Conservation (phyloP, 2,888 invertebrate species). For the Drosophila buzzatii region DNA sequence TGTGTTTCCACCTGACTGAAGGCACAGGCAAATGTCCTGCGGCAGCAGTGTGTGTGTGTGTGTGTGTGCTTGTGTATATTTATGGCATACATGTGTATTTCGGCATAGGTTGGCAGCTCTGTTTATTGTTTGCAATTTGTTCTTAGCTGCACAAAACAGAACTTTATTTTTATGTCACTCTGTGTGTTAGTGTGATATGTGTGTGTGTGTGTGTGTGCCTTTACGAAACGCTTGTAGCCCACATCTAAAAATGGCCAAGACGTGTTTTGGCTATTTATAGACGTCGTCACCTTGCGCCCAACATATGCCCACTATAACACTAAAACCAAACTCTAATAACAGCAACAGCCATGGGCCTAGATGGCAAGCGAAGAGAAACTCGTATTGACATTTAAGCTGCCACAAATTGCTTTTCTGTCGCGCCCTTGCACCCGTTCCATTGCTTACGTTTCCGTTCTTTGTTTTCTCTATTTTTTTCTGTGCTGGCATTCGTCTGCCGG, state of each 20-base stretch:
- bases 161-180: slow-evolving; percentile 67
- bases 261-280: slow-evolving; percentile 68
- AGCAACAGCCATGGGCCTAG: slow-evolving; percentile 13
- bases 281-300: slow-evolving; percentile 47
- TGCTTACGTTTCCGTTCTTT: slow-evolving; percentile 3
- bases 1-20: slow-evolving; percentile 44
- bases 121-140: slow-evolving; percentile 80
- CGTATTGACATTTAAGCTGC: slow-evolving; percentile 76
- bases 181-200: not conserved
- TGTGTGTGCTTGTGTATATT: slow-evolving; percentile 23
- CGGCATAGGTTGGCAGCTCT: slow-evolving; percentile 39
- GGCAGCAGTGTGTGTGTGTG: slow-evolving; percentile 5
- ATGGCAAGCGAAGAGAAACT: slow-evolving; percentile 9
- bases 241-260: slow-evolving; percentile 66
- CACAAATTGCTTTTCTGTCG: slow-evolving; percentile 72
- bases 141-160: slow-evolving; percentile 73
- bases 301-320: slow-evolving; percentile 47
- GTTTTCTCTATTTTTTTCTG: slow-evolving; percentile 1
- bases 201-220: slow-evolving; percentile 7
- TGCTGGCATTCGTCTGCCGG: slow-evolving; percentile 38
- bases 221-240: slow-evolving; percentile 10
- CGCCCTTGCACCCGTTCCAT: slow-evolving; percentile 13
- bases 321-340: slow-evolving; percentile 27
- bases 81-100: slow-evolving; percentile 41
- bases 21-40: slow-evolving; percentile 23